Evolutionary conservation across 64 coral and sea anemone species (phyloP).

Genomic region (Anthopleura sola): DNA sequence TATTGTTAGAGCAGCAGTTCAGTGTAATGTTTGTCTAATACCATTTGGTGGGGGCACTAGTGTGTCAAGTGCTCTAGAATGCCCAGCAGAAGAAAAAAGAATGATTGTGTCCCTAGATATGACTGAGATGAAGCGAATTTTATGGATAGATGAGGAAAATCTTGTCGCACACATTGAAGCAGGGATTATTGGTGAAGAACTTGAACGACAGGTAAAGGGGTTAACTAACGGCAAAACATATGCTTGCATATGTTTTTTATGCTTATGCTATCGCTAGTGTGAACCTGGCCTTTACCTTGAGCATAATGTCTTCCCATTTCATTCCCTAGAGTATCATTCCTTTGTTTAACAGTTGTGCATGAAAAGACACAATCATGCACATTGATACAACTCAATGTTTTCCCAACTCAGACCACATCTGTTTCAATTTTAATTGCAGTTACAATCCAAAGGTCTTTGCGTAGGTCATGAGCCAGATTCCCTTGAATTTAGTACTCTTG

Average conservation of each 20-base stretch:
- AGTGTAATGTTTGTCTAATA: constrained; percentile 89
- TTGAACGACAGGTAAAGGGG: constrained; percentile 81
- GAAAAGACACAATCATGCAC: too few species aligned
- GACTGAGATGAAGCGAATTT: constrained; percentile 92
- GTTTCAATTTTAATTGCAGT: constrained; percentile 22
- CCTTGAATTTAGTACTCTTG: constrained; percentile 95
- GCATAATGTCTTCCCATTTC: too few species aligned
- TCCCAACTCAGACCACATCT: constrained; percentile 35
- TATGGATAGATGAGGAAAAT: constrained; percentile 95
- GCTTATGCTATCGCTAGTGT: too few species aligned
- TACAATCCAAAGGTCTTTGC: constrained; percentile 84
- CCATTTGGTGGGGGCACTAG: constrained; percentile 99
- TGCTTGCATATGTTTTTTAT: too few species aligned
- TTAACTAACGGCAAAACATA: too few species aligned
- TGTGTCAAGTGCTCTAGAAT: constrained; percentile 89
- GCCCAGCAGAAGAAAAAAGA: constrained; percentile 70
- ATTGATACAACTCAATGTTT: too few species aligned
- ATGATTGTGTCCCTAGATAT: constrained; percentile 98
- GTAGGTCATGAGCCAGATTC: constrained; percentile 97
- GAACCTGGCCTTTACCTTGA: too few species aligned
- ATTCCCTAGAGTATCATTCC: too few species aligned
- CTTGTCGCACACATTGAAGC: constrained; percentile 85
- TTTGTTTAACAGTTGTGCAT: too few species aligned
- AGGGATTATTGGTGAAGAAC: constrained; percentile 95
- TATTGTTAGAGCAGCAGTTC: constrained; percentile 67